Evolutionary conservation across 2,888 invertebrate species (phyloP), one percentile per base, ranked within the genome.

Genomic region (Mimas tiliae): DNA sequence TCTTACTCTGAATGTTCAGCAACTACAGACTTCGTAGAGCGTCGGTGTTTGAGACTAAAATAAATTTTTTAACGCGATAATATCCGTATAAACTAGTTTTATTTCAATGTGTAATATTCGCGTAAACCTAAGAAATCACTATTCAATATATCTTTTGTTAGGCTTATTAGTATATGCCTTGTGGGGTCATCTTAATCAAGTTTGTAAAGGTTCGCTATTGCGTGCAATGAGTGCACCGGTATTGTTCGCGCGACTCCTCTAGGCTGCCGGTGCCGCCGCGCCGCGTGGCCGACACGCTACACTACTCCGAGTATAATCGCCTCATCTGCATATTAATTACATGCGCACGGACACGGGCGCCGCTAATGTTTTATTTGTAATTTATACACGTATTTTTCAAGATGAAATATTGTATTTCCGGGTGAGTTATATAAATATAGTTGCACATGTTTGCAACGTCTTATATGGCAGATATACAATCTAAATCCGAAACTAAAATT

Each of bases 281-380:
- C 42, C 14, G 52, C 52, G 52, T 27, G 52, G 52, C 52, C 8
- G 33, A 7, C 33, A 12, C 34, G 33, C 53, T 33, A 33, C 53
- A 33, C 53, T 53, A 53, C 14, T 12, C n/a, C 53, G 53, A 34
- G 53, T 53, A 53, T 34, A 53, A 53, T 53, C 53, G 33, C 33
- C 34, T 53, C 53, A 53, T 53, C 33, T 53, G 53, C 53, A 53
- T 53, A 53, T 53, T 53, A 53, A 53, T 53, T 34, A 34, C 53
- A n/a, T 27, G 51, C 27, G 52, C 27, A 27, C 27, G 27, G 27
- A 27, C 53, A 53, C 53, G 34, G 53, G 33, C n/a, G 33, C 53
- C 7, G n/a, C 53, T 14, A 34, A 53, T 33, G n/a, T 6, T 53
- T 34, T 52, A n/a, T 53, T n/a, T 53, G 53, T 53, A 53, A 53